A percentile compares a stretch with the other conserved stretches of the same genome.
These are phyloP conservation scores for Euschistus heros DNA, from an alignment of 1,140 invertebrate genomes.

Conservation along the genomic window DNA sequence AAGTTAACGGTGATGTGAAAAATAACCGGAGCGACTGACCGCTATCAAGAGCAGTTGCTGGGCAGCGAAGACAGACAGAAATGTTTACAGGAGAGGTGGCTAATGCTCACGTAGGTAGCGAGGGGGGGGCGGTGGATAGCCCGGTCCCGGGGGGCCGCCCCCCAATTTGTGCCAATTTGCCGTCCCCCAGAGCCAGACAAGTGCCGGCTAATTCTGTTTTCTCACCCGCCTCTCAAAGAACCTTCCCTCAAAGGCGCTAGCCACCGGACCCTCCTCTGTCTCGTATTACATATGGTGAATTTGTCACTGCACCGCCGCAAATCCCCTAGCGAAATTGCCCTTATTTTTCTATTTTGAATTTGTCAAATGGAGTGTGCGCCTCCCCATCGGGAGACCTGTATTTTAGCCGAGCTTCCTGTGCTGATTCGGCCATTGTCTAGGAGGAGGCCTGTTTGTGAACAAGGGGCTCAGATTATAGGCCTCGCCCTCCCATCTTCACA, in stretches of 20 bases:
- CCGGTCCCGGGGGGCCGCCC: neutral
- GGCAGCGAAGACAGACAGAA: no score
- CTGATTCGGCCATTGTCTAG: conserved; percentile 10
- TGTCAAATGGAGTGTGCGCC: conserved; percentile 11
- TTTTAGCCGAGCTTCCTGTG: neutral
- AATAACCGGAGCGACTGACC: no score
- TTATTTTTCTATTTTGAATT: conserved; percentile 17
- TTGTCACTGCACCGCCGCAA: neutral
- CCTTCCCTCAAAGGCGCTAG: neutral
- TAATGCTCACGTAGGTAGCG: conserved; percentile 12
- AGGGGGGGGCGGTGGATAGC: neutral
- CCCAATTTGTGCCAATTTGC: conserved; percentile 14
- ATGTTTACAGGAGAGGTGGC: neutral
- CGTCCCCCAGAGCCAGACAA: conserved; percentile 4
- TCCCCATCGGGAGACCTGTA: neutral
- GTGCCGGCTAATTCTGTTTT: conserved; percentile 16
- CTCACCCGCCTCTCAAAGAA: conserved; percentile 6
- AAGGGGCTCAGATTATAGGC: neutral
- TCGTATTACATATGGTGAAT: conserved; percentile 5
- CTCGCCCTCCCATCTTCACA: neutral
- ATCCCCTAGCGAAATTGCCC: conserved; percentile 2
- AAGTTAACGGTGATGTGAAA: no score
- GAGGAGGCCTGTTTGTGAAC: neutral
- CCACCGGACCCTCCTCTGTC: neutral
- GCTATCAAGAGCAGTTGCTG: no score